Conservation (phyloP, 2,113 vertebrate species). For the Psittacus erithacus region DNA sequence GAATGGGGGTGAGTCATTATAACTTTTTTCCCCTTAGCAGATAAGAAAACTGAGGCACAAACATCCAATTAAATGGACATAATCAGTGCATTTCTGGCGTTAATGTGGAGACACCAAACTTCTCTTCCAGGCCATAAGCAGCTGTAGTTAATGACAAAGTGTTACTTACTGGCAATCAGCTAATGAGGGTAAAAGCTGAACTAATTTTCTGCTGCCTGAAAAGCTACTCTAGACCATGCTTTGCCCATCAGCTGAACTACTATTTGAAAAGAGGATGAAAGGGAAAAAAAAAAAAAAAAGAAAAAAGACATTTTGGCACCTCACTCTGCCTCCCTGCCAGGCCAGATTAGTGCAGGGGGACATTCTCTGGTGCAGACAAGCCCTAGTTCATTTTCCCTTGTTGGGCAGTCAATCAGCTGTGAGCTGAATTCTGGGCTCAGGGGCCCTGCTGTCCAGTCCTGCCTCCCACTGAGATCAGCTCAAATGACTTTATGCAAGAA, state of each 20-base stretch:
- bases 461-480: background rate
- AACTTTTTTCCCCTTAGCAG: background rate
- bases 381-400: background rate
- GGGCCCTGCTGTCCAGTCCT: background rate
- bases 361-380: background rate
- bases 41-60: slow-evolving; percentile 57
- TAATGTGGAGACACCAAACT: slow-evolving; percentile 33
- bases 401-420: background rate
- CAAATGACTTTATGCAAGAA: background rate
- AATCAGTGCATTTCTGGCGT: slow-evolving; percentile 42
- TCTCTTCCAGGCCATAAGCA: slow-evolving; percentile 61
- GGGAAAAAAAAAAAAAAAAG: background rate
- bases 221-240: slow-evolving; percentile 46
- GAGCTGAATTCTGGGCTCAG: background rate
- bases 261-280: slow-evolving; percentile 56
- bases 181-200: slow-evolving; percentile 71
- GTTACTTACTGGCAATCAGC: slow-evolving; percentile 71
- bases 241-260: slow-evolving; percentile 67
- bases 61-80: slow-evolving; percentile 47
- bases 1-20: background rate
- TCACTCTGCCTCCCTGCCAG: slow-evolving; percentile 5
- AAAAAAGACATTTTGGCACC: slow-evolving; percentile 1
- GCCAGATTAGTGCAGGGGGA: background rate
- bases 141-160: slow-evolving; percentile 71
- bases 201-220: slow-evolving; percentile 67